phyloP scores from a whole-genome alignment of 1,140 invertebrate species.

The Holcopasites calliopsidis region DNA sequence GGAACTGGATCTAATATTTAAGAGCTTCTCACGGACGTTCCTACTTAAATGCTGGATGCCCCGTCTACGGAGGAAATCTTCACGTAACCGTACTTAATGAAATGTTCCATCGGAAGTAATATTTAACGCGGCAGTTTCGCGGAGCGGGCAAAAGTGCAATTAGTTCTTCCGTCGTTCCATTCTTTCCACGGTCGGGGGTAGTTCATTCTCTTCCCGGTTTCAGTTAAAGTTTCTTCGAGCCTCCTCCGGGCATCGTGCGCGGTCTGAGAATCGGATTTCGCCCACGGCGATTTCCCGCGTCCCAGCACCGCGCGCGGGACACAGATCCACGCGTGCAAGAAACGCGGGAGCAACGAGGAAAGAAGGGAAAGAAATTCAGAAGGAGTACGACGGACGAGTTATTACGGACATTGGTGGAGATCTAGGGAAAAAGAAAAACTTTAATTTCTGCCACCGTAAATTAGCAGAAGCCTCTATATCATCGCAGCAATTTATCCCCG shows the following conservation, averaged over 20 bases:
- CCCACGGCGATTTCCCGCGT: conserved; percentile 32
- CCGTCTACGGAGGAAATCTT: conserved; percentile 40
- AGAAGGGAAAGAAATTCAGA: neutral
- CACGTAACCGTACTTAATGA: conserved; percentile 44
- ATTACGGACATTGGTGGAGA: conserved; percentile 38
- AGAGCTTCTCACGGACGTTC: neutral
- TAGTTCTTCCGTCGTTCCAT: conserved; percentile 12
- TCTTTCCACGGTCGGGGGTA: neutral
- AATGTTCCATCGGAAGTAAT: conserved; percentile 59
- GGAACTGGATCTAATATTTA: neutral
- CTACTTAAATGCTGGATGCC: neutral
- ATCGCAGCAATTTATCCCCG: conserved; percentile 30
- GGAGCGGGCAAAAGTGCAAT: conserved; percentile 54
- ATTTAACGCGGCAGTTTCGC: conserved; percentile 45
- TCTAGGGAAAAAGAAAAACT: conserved; percentile 51
- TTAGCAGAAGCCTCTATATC: conserved; percentile 42
- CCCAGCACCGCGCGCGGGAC: neutral
- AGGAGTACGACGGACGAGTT: neutral
- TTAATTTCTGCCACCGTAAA: conserved; percentile 47
- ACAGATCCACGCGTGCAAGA: neutral
- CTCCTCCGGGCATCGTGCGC: neutral
- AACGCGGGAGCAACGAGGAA: neutral
- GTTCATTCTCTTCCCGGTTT: neutral
- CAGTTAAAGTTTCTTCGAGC: conserved; percentile 20
- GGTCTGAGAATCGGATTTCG: conserved; percentile 54